Base-by-base conservation (phyloP, 1,140 invertebrate genomes). In the Calliphora vicina region DNA sequence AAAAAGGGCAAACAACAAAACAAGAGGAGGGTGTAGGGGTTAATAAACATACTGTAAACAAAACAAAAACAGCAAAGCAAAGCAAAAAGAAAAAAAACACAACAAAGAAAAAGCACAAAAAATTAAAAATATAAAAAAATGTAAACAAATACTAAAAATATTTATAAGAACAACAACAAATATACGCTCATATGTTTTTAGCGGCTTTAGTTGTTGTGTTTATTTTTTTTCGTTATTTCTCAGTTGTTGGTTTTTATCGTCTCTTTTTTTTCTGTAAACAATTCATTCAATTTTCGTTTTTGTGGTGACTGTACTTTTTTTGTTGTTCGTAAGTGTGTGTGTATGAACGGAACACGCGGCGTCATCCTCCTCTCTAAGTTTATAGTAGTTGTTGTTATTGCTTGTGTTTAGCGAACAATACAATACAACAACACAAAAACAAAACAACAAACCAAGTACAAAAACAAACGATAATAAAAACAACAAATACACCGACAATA, bases 291-390 rank as follows among this genome's bases (percentile, higher is more conserved):
- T 57, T 17, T 83, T 71, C 71, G 82, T 83, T 83, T 83, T 83
- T 80, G 82, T 45, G 82, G 76, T 80, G 82, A 83, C 82, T 83
- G 82, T 83, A 83, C 82, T 83, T 83, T 83, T 83, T 82, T 83
- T 83, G 76, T 61, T 67, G 57, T 67, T n/a, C n/a, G 29, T 20
- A 76, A 42, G 29, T 76, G 29, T 76, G 73, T 42, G 23, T 72
- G 67, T 72, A 8, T 72, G 10, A n/a, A 27, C 13, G 27, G 3
- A 76, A 27, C 23, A 13, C 35, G 61, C n/a, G 4, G 23, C 61
- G 61, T 23, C 23, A n/a, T 6, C 1, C 35, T 78, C 74, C 42
- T 78, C 74, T 78, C 74, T 42, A 76, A 67, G 20, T 67, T 67
- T 23, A 8, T 20, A 67, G 20, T 73, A 13, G 27, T 13, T 35